phyloP scores from a whole-genome alignment of 2,888 invertebrate genomes.

The Tanypteryx hageni region DNA sequence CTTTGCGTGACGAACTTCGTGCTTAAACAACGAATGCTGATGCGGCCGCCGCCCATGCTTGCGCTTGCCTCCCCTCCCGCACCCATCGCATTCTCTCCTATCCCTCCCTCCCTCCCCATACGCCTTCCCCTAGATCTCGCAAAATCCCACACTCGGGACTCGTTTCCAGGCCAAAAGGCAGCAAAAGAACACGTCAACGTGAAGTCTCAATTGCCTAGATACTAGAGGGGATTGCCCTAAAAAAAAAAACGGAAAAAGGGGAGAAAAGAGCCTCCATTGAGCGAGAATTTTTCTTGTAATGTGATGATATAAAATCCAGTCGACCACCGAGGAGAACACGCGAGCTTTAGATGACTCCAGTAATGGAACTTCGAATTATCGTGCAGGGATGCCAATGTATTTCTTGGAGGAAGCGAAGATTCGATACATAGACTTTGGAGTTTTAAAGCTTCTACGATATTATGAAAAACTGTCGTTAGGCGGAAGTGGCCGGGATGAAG shows the following conservation, averaged over 20 bases:
- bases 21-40: background rate
- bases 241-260: background rate
- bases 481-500: no score
- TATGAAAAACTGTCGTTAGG: no score
- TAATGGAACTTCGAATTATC: no score
- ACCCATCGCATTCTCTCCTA: background rate
- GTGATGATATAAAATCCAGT: no score
- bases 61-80: background rate
- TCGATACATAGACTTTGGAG: no score
- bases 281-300: background rate
- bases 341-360: no score
- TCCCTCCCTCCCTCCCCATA: background rate
- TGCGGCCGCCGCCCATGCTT: background rate
- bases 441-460: no score
- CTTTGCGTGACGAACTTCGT: background rate
- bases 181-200: background rate
- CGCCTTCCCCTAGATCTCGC: background rate
- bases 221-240: background rate
- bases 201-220: background rate
- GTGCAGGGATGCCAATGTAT: no score
- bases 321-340: no score
- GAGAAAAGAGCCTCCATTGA: background rate
- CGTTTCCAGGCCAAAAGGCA: conserved; percentile 11
- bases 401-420: no score
- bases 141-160: background rate